phyloP scores from a whole-genome alignment of 2,113 vertebrate genomes.

The Heterotilapia buettikoferi region DNA sequence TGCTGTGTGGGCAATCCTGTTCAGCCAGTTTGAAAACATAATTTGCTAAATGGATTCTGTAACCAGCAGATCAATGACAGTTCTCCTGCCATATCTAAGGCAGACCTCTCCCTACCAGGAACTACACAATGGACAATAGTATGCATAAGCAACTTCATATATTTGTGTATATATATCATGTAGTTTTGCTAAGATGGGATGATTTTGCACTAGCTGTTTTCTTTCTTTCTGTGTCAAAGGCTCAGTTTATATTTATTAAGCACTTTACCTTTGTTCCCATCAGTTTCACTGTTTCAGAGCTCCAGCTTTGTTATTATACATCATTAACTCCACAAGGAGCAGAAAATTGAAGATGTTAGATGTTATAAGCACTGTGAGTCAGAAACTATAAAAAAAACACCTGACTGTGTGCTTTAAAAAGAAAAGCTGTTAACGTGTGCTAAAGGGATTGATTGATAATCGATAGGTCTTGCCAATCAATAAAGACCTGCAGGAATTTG shows the following conservation, averaged over 20 bases:
- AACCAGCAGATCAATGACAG: constrained; percentile 10
- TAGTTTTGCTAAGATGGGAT: neutral
- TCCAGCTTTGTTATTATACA: neutral
- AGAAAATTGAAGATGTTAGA: neutral
- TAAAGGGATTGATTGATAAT: neutral
- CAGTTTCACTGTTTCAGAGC: neutral
- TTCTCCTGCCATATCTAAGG: neutral
- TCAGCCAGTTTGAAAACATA: constrained; percentile 18
- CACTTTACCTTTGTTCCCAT: neutral
- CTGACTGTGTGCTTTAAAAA: neutral
- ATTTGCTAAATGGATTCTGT: constrained; percentile 42
- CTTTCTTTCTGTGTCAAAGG: neutral
- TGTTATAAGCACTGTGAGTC: neutral
- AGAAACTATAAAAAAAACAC: neutral
- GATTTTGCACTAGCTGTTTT: neutral
- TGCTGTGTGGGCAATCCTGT: constrained; percentile 1
- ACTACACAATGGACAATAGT: neutral
- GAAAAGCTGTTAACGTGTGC: neutral
- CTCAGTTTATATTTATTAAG: neutral
- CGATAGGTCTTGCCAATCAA: neutral
- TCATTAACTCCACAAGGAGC: neutral
- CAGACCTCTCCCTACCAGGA: neutral
- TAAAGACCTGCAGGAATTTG: neutral
- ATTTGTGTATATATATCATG: neutral
- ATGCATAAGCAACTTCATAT: neutral